Evolutionary conservation across 1,140 invertebrate genomes (phyloP).

Genomic region (Onthophagus taurus): DNA sequence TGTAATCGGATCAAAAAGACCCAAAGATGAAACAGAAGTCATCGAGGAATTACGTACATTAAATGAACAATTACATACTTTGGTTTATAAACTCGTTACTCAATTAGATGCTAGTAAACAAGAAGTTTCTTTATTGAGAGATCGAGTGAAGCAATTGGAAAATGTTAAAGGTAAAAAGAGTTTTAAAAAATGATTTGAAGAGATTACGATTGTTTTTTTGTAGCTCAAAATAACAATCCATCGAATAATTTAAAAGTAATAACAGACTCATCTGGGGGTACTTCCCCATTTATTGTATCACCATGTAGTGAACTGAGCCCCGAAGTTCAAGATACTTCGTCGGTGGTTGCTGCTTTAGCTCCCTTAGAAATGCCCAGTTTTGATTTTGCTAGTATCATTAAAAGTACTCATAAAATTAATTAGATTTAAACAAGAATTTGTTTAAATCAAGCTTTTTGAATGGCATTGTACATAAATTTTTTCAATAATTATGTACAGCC

Average conservation of each 20-base stretch:
- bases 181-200: background rate
- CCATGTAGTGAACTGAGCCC: slow-evolving; percentile 38
- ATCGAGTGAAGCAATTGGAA: slow-evolving; percentile 41
- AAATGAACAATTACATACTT: slow-evolving; percentile 46
- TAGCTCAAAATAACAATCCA: slow-evolving; percentile 20
- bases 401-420: slow-evolving; percentile 10
- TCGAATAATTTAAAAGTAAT: slow-evolving; percentile 29
- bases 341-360: slow-evolving; percentile 40
- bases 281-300: slow-evolving; percentile 37
- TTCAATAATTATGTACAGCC: no score
- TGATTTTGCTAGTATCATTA: slow-evolving; percentile 36
- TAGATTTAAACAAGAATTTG: no score
- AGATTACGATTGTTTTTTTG: slow-evolving; percentile 17
- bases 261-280: slow-evolving; percentile 35
- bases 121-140: slow-evolving; percentile 45
- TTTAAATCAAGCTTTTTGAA: no score
- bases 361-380: slow-evolving; percentile 49
- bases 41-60: slow-evolving; percentile 52
- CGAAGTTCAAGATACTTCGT: slow-evolving; percentile 30
- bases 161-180: slow-evolving; percentile 37
- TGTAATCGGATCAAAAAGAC: slow-evolving; percentile 41
- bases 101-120: slow-evolving; percentile 50
- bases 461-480: no score
- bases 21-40: slow-evolving; percentile 46
- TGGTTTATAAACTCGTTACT: slow-evolving; percentile 46